These are phyloP conservation scores for Mongoloraphidia duomilia DNA, from an alignment of 2,888 invertebrate genomes.

Conservation along the genomic window DNA sequence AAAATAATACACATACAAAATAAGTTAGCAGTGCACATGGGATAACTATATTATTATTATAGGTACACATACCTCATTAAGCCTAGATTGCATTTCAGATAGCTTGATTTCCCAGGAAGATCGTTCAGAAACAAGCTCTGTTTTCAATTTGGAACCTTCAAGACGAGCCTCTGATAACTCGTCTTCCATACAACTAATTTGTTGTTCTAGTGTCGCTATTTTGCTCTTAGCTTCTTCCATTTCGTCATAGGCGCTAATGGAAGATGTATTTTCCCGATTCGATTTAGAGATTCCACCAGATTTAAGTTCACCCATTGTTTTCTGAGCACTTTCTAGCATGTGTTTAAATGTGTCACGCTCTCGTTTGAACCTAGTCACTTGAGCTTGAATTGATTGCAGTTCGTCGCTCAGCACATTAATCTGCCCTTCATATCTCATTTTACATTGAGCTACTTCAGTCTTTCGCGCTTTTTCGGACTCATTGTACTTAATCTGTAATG, in stretches of 20 bases:
- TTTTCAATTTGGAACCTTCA: conserved; percentile 69
- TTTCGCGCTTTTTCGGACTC: conserved; percentile 59
- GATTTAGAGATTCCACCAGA: conserved; percentile 34
- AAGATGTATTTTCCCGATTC: conserved; percentile 38
- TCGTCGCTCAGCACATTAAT: conserved; percentile 69
- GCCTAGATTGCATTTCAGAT: conserved; percentile 75
- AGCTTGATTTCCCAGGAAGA: conserved; percentile 75
- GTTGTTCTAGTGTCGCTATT: conserved; percentile 63
- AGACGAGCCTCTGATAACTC: conserved; percentile 73
- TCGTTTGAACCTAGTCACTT: conserved; percentile 66
- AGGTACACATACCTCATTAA: conserved; percentile 54
- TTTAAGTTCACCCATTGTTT: conserved; percentile 65
- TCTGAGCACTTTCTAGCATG: conserved; percentile 78
- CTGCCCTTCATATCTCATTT: conserved; percentile 73
- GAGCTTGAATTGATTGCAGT: conserved; percentile 64
- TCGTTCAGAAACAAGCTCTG: conserved; percentile 78
- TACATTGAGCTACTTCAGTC: conserved; percentile 64
- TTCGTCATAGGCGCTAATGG: conserved; percentile 61
- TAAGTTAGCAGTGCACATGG: background rate
- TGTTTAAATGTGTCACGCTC: conserved; percentile 83
- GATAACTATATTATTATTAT: background rate
- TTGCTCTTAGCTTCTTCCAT: conserved; percentile 58
- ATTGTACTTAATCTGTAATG: conserved; percentile 45
- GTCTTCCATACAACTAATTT: conserved; percentile 74
- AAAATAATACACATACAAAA: background rate